Conservation (phyloP, 2,888 invertebrate genomes). For the Nephrotoma guestfalica region DNA sequence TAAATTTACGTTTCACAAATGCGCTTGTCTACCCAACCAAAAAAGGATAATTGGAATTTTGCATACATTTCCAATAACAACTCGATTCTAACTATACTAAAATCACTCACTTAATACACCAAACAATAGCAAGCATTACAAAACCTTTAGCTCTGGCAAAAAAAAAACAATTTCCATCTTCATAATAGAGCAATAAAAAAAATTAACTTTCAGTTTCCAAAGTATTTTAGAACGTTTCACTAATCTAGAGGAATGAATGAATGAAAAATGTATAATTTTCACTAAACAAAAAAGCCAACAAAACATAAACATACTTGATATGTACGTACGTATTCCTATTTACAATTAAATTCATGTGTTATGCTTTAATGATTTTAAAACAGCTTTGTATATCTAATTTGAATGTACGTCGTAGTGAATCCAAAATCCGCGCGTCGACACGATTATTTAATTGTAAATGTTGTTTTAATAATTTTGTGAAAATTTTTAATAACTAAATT, state of each 20-base stretch:
- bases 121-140: not conserved
- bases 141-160: not conserved
- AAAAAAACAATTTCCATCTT: not conserved
- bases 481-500: not conserved
- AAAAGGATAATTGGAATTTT: not conserved
- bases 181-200: not conserved
- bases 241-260: not conserved
- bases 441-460: not conserved
- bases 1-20: too few relatives aligned
- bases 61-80: not conserved
- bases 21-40: not conserved
- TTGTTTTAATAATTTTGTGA: not conserved
- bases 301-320: not conserved
- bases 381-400: not conserved
- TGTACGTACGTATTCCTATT: not conserved
- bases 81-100: not conserved
- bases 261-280: not conserved
- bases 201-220: not conserved
- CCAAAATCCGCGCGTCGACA: not conserved
- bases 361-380: not conserved
- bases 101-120: not conserved
- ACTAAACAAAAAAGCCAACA: not conserved
- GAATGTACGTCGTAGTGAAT: not conserved
- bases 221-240: not conserved
- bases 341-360: not conserved